A percentile compares a stretch with the other conserved stretches of the same genome.
phyloP scores from a whole-genome alignment of 2,888 invertebrate genomes.

The Apodemia zela region DNA sequence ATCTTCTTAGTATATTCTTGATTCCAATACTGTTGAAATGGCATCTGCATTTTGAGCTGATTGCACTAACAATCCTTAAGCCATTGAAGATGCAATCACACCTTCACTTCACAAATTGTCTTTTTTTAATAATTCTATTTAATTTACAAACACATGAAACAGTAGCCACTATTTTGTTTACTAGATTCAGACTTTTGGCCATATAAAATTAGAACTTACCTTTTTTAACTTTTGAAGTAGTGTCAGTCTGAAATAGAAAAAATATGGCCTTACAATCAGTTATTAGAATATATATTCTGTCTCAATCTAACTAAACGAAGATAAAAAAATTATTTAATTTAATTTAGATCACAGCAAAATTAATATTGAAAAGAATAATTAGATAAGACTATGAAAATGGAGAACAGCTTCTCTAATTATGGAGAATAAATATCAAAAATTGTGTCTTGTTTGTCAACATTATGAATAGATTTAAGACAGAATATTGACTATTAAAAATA shows the following conservation, averaged over 20 bases:
- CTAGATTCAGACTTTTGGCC: constrained; percentile 12
- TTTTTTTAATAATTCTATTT: background rate
- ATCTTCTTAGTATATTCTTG: constrained; percentile 7
- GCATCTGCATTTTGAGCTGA: background rate
- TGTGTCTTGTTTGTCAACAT: background rate
- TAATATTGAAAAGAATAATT: too few species aligned
- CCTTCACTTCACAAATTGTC: constrained; percentile 13
- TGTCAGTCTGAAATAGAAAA: constrained; percentile 75
- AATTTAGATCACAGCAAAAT: too few species aligned
- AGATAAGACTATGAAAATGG: too few species aligned
- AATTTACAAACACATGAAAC: background rate
- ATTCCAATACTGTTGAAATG: background rate
- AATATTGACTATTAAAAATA: constrained; percentile 45
- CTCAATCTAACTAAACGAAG: background rate
- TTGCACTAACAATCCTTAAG: constrained; percentile 3
- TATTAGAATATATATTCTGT: background rate
- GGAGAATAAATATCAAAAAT: too few species aligned
- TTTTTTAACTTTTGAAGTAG: constrained; percentile 75
- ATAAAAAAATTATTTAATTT: too few species aligned
- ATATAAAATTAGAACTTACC: constrained; percentile 60
- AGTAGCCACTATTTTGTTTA: background rate
- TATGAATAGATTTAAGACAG: background rate
- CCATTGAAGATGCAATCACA: background rate
- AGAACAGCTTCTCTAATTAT: too few species aligned
- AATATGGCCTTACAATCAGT: constrained; percentile 19